Evolutionary conservation across 1,140 invertebrate species (phyloP), one percentile per base, ranked within the genome.

Genomic region (Drosophila rhopaloa): DNA sequence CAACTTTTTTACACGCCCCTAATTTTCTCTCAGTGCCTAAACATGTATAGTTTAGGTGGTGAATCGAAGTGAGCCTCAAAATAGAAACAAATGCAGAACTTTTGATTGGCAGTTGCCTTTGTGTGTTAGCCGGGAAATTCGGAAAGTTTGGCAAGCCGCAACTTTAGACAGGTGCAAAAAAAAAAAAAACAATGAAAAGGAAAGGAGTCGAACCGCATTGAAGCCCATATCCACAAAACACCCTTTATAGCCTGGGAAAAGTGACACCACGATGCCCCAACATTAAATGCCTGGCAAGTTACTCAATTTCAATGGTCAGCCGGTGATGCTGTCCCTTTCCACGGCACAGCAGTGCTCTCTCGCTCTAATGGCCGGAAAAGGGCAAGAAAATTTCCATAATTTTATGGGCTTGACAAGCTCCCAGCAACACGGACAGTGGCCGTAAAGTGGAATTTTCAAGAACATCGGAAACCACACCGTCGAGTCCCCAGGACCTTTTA

Each of bases 41-140:
- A 35, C 19, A 59, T 48, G 29, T 50, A 29, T 37, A 41, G 27
- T 56, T 61, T 19, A 47, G 46, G 40, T 57, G 65, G 44, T 11
- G 14, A 47, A 53, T 73, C 24, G 51, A 55, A 70, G 63, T 47
- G 56, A 62, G 50, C 40, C 47, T 16, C 65, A 76, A 47, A 50
- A 74, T 63, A 58, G 62, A 65, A 76, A 72, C 57, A 57, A 67
- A 54, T 65, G 46, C 55, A 60, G 82, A 86, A 79, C 61, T 88
- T 88, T 86, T 86, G 83, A 86, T 86, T 86, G 83, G 83, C 83
- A 88, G 83, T 65, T 82, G 81, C 60, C 67, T 66, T 81, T 85
- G 62, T 75, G 59, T 75, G 59, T 55, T 56, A 48, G 58, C 19
- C 59, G 55, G 60, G 41, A 61, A 75, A 73, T 61, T 70, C 60